Conservation (phyloP, 2,797 vertebrate genomes). For the Salarias fasciatus region DNA sequence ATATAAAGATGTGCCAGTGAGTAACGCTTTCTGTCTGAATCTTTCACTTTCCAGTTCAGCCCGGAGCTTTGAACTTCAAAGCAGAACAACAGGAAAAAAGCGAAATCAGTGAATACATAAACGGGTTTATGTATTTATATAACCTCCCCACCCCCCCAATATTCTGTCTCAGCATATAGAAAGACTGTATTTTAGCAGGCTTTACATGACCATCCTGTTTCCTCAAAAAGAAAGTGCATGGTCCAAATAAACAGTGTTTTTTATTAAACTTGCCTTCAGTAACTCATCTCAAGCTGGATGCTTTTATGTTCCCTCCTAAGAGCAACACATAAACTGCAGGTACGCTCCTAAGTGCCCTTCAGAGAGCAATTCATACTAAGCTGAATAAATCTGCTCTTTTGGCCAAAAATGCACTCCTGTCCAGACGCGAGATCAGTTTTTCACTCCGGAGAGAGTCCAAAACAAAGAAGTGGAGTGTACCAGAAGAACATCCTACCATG, state of each 20-base stretch:
- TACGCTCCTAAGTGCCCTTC: conserved; percentile 29
- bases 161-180: conserved; percentile 2
- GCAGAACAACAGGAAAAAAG: neutral
- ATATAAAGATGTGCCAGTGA: neutral
- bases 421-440: conserved; percentile 11
- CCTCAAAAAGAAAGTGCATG: conserved; percentile 16
- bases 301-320: conserved; percentile 31
- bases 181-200: conserved; percentile 1
- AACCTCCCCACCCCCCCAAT: neutral
- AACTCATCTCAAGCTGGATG: conserved; percentile 35
- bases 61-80: neutral
- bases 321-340: conserved; percentile 33
- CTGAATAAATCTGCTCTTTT: conserved; percentile 29
- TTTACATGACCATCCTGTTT: conserved; percentile 5
- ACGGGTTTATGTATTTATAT: conserved; percentile 5
- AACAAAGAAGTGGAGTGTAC: neutral
- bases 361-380: conserved; percentile 40
- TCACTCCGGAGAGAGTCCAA: neutral
- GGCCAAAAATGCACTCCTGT: conserved; percentile 11
- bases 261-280: conserved; percentile 22
- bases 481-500: neutral
- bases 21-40: neutral
- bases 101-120: neutral
- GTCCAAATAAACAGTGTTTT: conserved; percentile 30
- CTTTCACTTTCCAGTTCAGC: conserved; percentile 10